Base-by-base conservation (phyloP, 37 sponge, comb jelly and placozoan species). In the Theonella swinhoei region DNA sequence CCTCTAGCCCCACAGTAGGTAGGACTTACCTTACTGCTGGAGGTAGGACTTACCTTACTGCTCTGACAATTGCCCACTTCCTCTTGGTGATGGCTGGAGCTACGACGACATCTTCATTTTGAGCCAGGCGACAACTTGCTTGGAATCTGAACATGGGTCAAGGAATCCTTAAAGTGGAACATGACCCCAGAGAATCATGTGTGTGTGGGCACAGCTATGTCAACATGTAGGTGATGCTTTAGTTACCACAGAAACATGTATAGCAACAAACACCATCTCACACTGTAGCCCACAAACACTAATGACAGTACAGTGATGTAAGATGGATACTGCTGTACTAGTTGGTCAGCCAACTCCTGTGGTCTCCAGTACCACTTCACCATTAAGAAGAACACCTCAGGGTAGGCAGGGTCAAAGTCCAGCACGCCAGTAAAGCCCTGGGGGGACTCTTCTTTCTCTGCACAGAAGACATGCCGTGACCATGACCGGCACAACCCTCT, bases 391-490 rank as follows among this genome's bases (percentile, higher is more conserved):
- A 77, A 59, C 66, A 83, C 88, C 26, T 68, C 68, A 20, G 87
- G 87, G 35, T 77, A 70, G 65, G 79, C 63, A 22, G 83, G 81
- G 58, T 91, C 82, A 59, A 81, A 78, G 42, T 78, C 87, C 68
- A 47, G n/a, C 39, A 22, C 33, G 20, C 69, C 30, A 25, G 30
- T 64, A 17, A 47, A 2, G 60, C 61, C 70, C 17, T 14, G 17
- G 38, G 77, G 77, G 0, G 59, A 42, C 78, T 68, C 85, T 24
- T 68, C 85, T 25, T 36, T 33, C 78, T 77, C 83, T 71, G 70
- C 4, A 11, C 20, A 1, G n/a, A n/a, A n/a, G n/a, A n/a, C n/a
- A n/a, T n/a, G n/a, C n/a, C n/a, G n/a, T n/a, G n/a, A n/a, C n/a
- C 70, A 5, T 36, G 33, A 72, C 25, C 23, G 68, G 37, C 0